Evolutionary conservation across 2,797 vertebrate genomes (phyloP).

Genomic region (Oreochromis grahami): DNA sequence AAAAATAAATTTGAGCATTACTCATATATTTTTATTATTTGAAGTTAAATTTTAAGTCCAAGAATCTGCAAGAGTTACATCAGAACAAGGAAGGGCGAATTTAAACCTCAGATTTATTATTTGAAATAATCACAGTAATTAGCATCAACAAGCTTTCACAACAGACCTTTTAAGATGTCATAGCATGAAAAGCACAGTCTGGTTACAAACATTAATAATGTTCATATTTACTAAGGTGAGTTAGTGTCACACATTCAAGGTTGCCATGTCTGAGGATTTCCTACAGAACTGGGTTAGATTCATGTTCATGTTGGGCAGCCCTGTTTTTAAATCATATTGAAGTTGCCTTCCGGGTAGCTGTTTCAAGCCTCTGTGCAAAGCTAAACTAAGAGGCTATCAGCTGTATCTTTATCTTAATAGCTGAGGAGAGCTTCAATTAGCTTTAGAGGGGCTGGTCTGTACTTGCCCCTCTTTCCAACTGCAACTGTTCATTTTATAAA

Average conservation of each 20-base stretch:
- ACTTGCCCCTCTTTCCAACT: no score
- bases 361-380: background rate
- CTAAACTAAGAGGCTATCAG: background rate
- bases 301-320: background rate
- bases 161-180: background rate
- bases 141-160: background rate
- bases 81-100: background rate
- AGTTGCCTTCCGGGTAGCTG: background rate
- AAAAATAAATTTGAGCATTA: background rate
- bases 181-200: background rate
- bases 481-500: background rate
- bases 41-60: background rate
- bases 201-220: background rate
- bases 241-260: background rate
- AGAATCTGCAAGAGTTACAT: background rate
- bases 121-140: background rate
- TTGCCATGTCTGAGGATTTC: background rate
- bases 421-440: background rate
- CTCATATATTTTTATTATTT: background rate
- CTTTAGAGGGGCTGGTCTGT: background rate
- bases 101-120: background rate
- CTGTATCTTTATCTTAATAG: background rate
- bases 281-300: background rate
- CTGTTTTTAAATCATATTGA: background rate
- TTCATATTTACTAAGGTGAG: background rate